Percentiles rank a stretch among this genome's conserved stretches.
Evolutionary conservation across 2,797 vertebrate genomes (phyloP).

Genomic region (Platalea minor): DNA sequence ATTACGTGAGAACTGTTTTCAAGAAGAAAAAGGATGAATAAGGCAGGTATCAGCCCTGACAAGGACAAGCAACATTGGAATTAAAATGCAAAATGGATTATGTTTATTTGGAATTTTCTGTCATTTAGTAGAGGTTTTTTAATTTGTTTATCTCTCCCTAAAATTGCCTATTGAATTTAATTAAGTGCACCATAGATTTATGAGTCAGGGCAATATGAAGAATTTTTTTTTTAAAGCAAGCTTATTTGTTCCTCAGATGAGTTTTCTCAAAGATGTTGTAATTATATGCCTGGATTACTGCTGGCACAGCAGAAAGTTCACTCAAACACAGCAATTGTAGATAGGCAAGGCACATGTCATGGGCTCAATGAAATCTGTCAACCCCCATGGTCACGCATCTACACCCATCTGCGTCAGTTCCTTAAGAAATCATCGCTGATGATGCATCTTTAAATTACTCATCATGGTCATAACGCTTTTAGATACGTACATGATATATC

Average conservation of each 20-base stretch:
- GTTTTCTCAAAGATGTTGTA: slow-evolving; percentile 31
- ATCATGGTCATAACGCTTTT: background rate
- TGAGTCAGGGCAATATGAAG: slow-evolving; percentile 36
- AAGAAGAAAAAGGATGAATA: background rate
- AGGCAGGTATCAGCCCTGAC: background rate
- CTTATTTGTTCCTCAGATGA: slow-evolving; percentile 43
- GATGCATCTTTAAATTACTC: background rate
- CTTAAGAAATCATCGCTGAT: background rate
- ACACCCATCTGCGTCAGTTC: background rate
- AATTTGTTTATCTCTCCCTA: slow-evolving; percentile 58
- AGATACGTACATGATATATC: background rate
- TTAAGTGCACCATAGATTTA: slow-evolving; percentile 54
- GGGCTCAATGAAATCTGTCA: background rate
- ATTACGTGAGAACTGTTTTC: background rate
- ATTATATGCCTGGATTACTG: slow-evolving; percentile 48
- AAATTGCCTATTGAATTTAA: slow-evolving; percentile 61
- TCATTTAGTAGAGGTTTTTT: slow-evolving; percentile 38
- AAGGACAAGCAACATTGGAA: background rate
- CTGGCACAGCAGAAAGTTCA: slow-evolving; percentile 40
- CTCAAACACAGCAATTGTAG: background rate
- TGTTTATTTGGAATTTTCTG: slow-evolving; percentile 45
- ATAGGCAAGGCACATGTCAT: background rate
- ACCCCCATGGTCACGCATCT: background rate
- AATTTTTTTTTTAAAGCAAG: background rate
- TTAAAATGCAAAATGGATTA: slow-evolving; percentile 50